Evolutionary conservation across 1,140 invertebrate species (phyloP), one percentile per base, ranked within the genome.

Genomic region (Drosophila dunni): DNA sequence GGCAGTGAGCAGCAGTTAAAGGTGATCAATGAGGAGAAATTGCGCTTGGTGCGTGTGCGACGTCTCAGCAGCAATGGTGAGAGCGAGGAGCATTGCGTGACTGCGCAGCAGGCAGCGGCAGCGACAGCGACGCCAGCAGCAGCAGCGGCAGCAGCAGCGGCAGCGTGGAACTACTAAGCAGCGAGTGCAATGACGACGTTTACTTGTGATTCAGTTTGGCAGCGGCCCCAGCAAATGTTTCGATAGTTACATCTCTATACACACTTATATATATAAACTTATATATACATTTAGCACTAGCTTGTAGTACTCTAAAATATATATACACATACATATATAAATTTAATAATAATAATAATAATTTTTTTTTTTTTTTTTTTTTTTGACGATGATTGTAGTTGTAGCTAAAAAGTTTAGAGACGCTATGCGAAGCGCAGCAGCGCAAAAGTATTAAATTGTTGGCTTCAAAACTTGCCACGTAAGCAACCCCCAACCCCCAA

Each of bases 151-250:
- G 40, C 34, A 24, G 13, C 38, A 80, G 65, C 68, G 38, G n/a
- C n/a, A 20, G 65, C 68, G 38, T 90, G 88, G 85, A 91, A 86
- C 44, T 90, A 90, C 51, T 90, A 90, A 72, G 51, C n/a, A 29
- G 34, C 60, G 66, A 72, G 84, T 89, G 84, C 84, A 89, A 89
- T 89, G 51, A 72, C 50, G 79, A 78, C 76, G 84, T 83, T 88
- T 88, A 83, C 84, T 84, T 88, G 84, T 89, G 84, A 89, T 89
- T 89, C 80, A 84, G 82, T 85, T 85, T 85, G 73, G 73, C 67
- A 74, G 68, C 50, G 68, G 53, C 63, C 53, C 67, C 65, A 62
- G 61, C 53, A 66, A 60, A 40, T 24, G 56, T 44, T 69, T 15
- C 38, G 53, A 62, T 69, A 63, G 42, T 58, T 63, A 56, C 54